phyloP scores from a whole-genome alignment of 2,113 vertebrate species.

The Trogon surrucura region DNA sequence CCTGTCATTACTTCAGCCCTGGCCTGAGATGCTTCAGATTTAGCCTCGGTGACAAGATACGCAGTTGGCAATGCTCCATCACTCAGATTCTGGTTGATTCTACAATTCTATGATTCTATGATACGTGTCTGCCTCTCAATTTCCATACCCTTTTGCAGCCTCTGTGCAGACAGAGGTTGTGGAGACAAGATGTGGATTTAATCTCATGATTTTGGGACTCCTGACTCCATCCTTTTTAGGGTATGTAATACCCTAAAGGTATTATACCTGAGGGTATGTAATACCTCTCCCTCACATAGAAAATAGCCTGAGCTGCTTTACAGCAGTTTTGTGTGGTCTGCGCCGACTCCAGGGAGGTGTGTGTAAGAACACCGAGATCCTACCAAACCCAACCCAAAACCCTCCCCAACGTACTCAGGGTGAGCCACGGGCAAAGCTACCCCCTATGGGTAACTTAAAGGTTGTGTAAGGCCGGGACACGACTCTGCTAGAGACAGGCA shows the following conservation, averaged over 20 bases:
- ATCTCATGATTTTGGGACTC: not conserved
- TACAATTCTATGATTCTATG: no score
- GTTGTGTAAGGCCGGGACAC: not conserved
- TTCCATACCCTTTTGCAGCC: not conserved
- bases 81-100: not conserved
- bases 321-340: not conserved
- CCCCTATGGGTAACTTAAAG: not conserved
- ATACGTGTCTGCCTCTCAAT: not conserved
- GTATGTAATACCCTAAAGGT: no score
- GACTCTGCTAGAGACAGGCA: not conserved
- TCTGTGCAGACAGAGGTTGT: not conserved
- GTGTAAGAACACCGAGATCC: not conserved
- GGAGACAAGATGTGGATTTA: not conserved
- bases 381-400: not conserved
- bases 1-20: not conserved
- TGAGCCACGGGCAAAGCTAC: not conserved
- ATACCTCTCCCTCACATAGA: rapidly evolving
- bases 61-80: not conserved
- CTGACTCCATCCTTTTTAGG: not conserved
- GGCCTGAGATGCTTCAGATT: not conserved
- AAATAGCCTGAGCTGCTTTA: not conserved
- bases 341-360: not conserved
- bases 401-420: not conserved
- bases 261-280: not conserved
- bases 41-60: not conserved